These are phyloP conservation scores for Apostichopus parvimensis DNA, from an alignment of 35 echinoderm and acorn worm genomes.

Conservation along the genomic window DNA sequence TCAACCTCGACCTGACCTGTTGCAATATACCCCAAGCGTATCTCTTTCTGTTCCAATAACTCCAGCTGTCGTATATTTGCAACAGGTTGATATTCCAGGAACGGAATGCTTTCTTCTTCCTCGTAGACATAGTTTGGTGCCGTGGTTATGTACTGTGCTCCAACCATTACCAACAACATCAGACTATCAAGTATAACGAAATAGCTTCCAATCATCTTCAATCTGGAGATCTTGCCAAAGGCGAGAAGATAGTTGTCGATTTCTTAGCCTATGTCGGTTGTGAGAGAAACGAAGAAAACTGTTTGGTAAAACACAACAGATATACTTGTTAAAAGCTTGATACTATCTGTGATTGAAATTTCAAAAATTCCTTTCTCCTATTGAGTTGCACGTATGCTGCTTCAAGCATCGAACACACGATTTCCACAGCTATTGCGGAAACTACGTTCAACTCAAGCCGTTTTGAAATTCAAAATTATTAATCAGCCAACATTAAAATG, in stretches of 20 bases:
- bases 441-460: background rate
- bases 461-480: constrained; percentile 8
- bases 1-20: background rate
- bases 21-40: constrained; percentile 48
- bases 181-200: background rate
- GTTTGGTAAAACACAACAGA: background rate
- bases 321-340: background rate
- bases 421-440: background rate
- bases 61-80: constrained; percentile 28
- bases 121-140: background rate
- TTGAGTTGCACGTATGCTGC: background rate
- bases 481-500: constrained; percentile 19
- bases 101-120: constrained; percentile 1
- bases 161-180: background rate
- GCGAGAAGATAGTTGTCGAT: background rate
- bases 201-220: constrained; percentile 5
- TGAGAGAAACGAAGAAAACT: background rate
- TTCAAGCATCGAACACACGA: background rate
- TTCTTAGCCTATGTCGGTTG: background rate
- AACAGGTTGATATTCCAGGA: constrained; percentile 19
- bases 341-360: background rate
- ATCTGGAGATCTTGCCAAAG: background rate
- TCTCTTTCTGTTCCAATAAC: constrained; percentile 7
- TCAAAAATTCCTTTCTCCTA: background rate
- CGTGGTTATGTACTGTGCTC: background rate